Conservation (phyloP, 2,888 invertebrate genomes). For the Lithophane socia region DNA sequence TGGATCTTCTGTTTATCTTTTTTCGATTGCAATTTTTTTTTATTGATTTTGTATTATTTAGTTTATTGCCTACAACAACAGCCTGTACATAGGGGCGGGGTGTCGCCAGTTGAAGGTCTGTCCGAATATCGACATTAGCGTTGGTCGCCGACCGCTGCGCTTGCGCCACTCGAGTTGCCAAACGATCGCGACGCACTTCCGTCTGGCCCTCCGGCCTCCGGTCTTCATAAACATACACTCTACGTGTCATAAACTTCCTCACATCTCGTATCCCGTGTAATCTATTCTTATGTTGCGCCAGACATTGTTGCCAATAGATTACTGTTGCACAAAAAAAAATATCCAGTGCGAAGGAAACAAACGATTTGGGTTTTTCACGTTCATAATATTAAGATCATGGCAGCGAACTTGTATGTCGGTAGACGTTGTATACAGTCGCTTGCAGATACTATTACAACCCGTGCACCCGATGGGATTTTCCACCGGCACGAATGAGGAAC, state of each 20-base stretch:
- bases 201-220: constrained; percentile 34
- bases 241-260: constrained; percentile 56
- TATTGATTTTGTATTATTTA: background rate
- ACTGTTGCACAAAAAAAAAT: constrained; percentile 15
- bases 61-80: constrained; percentile 51
- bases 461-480: background rate
- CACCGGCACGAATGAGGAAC: background rate
- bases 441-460: background rate
- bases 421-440: background rate
- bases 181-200: constrained; percentile 73
- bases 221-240: constrained; percentile 39
- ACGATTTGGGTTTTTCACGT: background rate
- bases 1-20: background rate
- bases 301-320: constrained; percentile 3
- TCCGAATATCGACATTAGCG: constrained; percentile 66
- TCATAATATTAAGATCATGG: background rate
- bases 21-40: background rate
- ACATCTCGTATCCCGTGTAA: constrained; percentile 52
- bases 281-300: constrained; percentile 33
- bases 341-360: background rate
- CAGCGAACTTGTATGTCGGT: background rate
- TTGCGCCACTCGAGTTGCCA: constrained; percentile 86
- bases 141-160: constrained; percentile 72
- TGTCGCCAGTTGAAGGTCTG: constrained; percentile 64
- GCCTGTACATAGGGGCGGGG: constrained; percentile 79